These are phyloP conservation scores for Limnephilus marmoratus DNA, from an alignment of 2,888 invertebrate species.

Conservation along the genomic window DNA sequence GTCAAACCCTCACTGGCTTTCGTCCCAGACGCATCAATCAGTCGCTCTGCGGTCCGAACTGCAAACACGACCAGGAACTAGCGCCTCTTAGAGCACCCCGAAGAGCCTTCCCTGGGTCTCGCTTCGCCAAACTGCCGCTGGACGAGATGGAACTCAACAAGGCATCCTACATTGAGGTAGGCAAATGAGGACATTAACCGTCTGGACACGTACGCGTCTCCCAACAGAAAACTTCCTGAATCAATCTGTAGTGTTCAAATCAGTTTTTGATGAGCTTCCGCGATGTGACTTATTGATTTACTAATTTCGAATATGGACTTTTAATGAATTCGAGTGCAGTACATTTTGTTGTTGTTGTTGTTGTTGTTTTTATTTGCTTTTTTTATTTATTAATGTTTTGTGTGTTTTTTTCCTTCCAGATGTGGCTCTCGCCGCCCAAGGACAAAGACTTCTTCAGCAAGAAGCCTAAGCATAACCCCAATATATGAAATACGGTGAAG, in stretches of 20 bases:
- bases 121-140: not conserved
- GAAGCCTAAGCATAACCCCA: not conserved
- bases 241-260: not conserved
- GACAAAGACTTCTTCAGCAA: not conserved
- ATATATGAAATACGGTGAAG: slow-evolving; percentile 24
- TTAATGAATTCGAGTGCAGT: not conserved
- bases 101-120: not conserved
- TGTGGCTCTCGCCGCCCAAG: slow-evolving; percentile 2
- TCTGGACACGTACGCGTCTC: not conserved
- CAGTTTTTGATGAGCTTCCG: not conserved
- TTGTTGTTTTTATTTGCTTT: not conserved
- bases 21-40: not conserved
- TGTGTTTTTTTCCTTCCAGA: not conserved
- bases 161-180: slow-evolving; percentile 2
- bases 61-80: not conserved
- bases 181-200: not conserved
- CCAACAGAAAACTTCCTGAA: not conserved
- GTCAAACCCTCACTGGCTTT: not conserved
- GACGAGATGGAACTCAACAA: not conserved
- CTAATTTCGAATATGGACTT: not conserved
- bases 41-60: not conserved
- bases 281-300: not conserved
- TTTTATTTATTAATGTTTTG: not conserved
- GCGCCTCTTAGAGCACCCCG: not conserved
- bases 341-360: no score